A percentile compares a stretch with the other conserved stretches of the same genome.
Conservation (phyloP, 2,113 vertebrate species). For the Nipponia nippon region DNA sequence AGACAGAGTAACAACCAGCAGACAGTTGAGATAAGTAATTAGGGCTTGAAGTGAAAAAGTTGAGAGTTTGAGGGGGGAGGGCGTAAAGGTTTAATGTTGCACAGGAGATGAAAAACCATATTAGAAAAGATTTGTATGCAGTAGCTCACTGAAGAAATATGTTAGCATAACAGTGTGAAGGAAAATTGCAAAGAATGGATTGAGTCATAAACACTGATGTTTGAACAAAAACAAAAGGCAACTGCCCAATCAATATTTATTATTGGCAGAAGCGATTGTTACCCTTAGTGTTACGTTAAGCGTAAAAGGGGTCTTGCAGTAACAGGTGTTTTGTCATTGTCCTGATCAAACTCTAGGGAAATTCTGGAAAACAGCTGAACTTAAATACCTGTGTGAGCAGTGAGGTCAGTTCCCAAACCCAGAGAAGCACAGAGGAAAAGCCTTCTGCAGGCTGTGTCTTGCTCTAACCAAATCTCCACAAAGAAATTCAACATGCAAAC, state of each 20-base stretch:
- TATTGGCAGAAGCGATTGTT: neutral
- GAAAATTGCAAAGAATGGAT: neutral
- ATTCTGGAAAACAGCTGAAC: neutral
- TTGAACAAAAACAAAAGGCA: neutral
- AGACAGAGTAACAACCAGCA: neutral
- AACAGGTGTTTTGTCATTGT: neutral
- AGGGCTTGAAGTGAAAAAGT: neutral
- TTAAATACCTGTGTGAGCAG: neutral
- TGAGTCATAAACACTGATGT: neutral
- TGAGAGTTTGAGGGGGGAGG: neutral
- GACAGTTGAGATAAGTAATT: neutral
- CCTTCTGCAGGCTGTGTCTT: neutral
- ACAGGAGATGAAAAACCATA: neutral
- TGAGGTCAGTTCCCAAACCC: neutral
- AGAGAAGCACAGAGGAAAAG: neutral
- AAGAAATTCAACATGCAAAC: neutral
- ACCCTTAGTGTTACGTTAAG: neutral
- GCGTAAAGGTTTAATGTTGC: neutral
- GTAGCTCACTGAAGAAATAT: neutral
- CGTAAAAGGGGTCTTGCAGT: neutral
- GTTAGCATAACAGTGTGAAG: neutral
- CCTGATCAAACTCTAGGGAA: neutral
- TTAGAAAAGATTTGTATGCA: neutral
- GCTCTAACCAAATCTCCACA: neutral
- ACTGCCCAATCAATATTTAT: neutral